Evolutionary conservation across 1,140 invertebrate species (phyloP).

Genomic region (Saccostrea echinata): DNA sequence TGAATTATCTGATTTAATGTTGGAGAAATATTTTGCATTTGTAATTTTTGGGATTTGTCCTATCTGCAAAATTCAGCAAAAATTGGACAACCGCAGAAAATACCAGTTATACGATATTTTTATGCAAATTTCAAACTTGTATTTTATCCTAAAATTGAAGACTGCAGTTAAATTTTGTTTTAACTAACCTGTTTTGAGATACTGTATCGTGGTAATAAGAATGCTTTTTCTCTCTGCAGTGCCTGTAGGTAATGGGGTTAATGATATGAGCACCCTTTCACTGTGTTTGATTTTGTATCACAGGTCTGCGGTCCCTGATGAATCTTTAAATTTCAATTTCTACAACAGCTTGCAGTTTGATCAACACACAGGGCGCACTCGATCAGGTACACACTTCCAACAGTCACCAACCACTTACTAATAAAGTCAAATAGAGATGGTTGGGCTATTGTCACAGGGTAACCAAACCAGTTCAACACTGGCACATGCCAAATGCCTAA

Average conservation of each 20-base stretch:
- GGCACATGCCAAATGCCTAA: too few relatives aligned
- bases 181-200: too few relatives aligned
- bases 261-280: neutral
- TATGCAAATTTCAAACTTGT: too few relatives aligned
- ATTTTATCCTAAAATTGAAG: neutral
- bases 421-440: neutral
- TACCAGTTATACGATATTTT: too few relatives aligned
- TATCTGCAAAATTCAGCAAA: too few relatives aligned
- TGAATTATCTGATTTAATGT: too few relatives aligned
- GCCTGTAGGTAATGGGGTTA: conserved; percentile 19
- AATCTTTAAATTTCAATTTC: conserved; percentile 67
- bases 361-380: conserved; percentile 61
- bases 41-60: too few relatives aligned
- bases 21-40: too few relatives aligned
- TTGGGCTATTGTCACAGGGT: too few relatives aligned
- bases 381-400: conserved; percentile 40
- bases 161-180: too few relatives aligned
- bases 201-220: neutral
- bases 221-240: neutral
- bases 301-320: conserved; percentile 57
- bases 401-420: neutral
- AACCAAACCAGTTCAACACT: too few relatives aligned
- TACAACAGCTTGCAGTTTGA: conserved; percentile 70
- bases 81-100: too few relatives aligned
- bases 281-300: conserved; percentile 39